Base-by-base conservation (phyloP, 2,888 invertebrate genomes). In the Philhelius pedissequus region DNA sequence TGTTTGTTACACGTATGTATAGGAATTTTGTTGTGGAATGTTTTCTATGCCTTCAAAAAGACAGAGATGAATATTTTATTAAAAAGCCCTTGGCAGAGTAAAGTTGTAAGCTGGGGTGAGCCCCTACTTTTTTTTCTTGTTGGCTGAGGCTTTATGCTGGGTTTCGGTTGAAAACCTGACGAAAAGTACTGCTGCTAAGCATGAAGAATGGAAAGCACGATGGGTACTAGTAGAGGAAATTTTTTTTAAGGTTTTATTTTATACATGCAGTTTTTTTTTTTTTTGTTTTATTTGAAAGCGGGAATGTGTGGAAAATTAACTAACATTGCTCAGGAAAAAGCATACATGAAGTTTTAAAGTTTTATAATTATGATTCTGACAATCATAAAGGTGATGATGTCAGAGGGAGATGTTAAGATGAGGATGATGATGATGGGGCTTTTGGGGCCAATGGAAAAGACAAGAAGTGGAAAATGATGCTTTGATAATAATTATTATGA, bases 1-100 rank as follows among this genome's bases (percentile, higher is more conserved):
- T 79, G 52, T 74, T 84, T 79, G 52, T 74, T 75, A 79, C 83
- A 78, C 74, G 83, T 68, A 73, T 83, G 69, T 73, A n/a, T n/a
- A 25, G 78, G 78, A 83, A 83, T 83, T 82, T 45, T 32, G 40
- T 32, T 35, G 30, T 52, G 66, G 66, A 82, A 73, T 40, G 25
- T 32, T 52, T 25, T 35, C 32, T 68, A 48, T 64, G 73, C 78
- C 71, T 48, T 69, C 62, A 69, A 74, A 56, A 74, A 78, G 74
- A 62, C 73, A 40, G 73, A 78, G 73, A 78, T 83, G 74, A 77
- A 74, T 78, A 69, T 78, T 83, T 73, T 73, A 83, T 78, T 60
- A 83, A 74, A 78, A 83, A 78, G 62, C 78, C 68, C 73, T 77
- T 54, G 68, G 71, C 71, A 27, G n/a, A n/a, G 43, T 18, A 56